Evolutionary conservation across 2,113 vertebrate genomes (phyloP).

Genomic region (Colinus virginianus): DNA sequence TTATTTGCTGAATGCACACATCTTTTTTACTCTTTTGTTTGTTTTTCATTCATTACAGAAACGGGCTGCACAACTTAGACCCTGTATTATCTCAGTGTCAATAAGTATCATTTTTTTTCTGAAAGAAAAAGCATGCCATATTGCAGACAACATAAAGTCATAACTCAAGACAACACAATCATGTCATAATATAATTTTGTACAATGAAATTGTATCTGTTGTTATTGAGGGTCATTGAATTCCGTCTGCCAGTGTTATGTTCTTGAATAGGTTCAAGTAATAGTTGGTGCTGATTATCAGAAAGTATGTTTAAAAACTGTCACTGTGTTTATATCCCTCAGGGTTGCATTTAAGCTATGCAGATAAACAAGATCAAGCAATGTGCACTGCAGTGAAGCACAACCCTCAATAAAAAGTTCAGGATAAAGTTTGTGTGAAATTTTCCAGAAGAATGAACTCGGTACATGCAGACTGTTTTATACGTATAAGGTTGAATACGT

Average conservation of each 20-base stretch:
- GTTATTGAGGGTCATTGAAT: constrained; percentile 59
- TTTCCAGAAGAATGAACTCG: neutral
- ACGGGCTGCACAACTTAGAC: neutral
- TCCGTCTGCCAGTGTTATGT: constrained; percentile 44
- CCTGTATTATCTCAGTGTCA: constrained; percentile 15
- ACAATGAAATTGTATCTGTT: constrained; percentile 48
- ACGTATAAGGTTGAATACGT: neutral
- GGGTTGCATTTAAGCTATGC: constrained; percentile 41
- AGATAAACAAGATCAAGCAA: constrained; percentile 53
- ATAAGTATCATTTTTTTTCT: neutral
- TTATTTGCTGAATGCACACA: neutral
- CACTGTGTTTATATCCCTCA: constrained; percentile 42
- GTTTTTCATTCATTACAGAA: neutral
- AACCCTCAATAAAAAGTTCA: neutral
- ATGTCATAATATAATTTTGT: constrained; percentile 48
- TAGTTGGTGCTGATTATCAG: constrained; percentile 58
- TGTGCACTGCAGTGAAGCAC: neutral
- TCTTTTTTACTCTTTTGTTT: neutral
- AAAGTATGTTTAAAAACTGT: constrained; percentile 46
- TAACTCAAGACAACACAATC: constrained; percentile 51
- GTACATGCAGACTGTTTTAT: neutral
- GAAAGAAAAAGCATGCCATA: constrained; percentile 22
- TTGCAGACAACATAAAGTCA: constrained; percentile 53
- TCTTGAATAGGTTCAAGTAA: constrained; percentile 40
- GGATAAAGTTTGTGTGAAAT: neutral